Percentiles rank a stretch among this genome's conserved stretches.
phyloP scores from a whole-genome alignment of 2,888 invertebrate genomes.

The Temnothorax ravouxi region DNA sequence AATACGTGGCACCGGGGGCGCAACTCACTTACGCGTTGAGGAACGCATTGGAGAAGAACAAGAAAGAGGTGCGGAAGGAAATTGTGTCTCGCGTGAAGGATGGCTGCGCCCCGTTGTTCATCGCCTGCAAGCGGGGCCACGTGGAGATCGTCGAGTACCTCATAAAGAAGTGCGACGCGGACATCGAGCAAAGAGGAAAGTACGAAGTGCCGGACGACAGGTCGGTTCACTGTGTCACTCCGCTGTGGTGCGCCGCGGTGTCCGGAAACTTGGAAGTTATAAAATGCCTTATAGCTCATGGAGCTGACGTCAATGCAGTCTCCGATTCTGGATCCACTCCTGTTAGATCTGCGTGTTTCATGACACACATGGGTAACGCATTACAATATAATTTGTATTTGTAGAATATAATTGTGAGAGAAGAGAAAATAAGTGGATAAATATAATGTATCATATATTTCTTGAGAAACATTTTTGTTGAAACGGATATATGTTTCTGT shows the following conservation, averaged over 20 bases:
- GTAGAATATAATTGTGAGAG: not conserved
- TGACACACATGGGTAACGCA: constrained; percentile 93
- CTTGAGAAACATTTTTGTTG: not conserved
- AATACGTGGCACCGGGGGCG: constrained; percentile 90
- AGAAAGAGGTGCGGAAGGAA: constrained; percentile 89
- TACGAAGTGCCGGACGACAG: constrained; percentile 95
- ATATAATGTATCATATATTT: not conserved
- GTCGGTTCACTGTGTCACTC: constrained; percentile 93
- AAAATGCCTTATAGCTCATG: constrained; percentile 92
- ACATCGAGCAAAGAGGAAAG: constrained; percentile 94
- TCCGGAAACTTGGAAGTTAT: constrained; percentile 93
- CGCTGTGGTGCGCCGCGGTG: constrained; percentile 97
- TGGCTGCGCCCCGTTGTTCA: constrained; percentile 94
- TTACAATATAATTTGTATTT: constrained; percentile 15
- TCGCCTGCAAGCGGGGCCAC: constrained; percentile 93
- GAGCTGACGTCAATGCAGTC: constrained; percentile 94
- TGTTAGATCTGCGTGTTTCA: constrained; percentile 96
- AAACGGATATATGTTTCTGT: not conserved
- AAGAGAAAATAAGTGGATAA: not conserved
- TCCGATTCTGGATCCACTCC: constrained; percentile 96
- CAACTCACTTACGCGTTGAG: constrained; percentile 88
- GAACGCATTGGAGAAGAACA: constrained; percentile 88
- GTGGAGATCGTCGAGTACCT: constrained; percentile 95
- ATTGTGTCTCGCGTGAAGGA: constrained; percentile 91
- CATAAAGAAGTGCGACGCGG: constrained; percentile 93